Percentiles rank a stretch among this genome's conserved stretches.
phyloP scores from a whole-genome alignment of 2,797 vertebrate species.

The Helarctos malayanus region DNA sequence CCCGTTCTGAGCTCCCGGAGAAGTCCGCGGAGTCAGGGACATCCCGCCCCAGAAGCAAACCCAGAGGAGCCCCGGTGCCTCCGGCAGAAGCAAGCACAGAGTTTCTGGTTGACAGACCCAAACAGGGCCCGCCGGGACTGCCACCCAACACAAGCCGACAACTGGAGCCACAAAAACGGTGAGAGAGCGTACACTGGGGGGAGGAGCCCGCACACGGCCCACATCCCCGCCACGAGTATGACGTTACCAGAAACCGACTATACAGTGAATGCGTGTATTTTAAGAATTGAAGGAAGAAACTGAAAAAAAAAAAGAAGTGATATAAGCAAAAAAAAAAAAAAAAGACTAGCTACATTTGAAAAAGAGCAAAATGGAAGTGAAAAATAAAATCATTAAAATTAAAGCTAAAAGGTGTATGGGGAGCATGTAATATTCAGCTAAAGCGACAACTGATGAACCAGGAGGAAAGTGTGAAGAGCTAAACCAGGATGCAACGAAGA shows the following conservation, averaged over 20 bases:
- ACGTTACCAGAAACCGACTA: fast-evolving
- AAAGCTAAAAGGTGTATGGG: not conserved
- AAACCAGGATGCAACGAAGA: not conserved
- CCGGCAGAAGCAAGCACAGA: not conserved
- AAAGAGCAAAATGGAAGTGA: not conserved
- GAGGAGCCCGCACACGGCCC: not conserved
- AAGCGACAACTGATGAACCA: not conserved
- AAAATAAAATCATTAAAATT: not conserved
- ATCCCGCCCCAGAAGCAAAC: too few relatives aligned
- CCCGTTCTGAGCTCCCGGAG: not conserved
- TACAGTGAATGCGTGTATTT: not conserved
- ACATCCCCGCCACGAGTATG: fast-evolving
- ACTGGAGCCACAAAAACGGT: fast-evolving
- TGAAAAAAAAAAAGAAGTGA: not conserved
- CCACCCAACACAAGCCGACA: not conserved
- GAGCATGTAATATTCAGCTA: not conserved
- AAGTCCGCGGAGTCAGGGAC: not conserved
- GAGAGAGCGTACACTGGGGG: fast-evolving
- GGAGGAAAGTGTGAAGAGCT: not conserved
- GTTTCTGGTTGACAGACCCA: not conserved
- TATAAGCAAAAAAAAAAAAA: too few relatives aligned
- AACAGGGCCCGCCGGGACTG: not conserved
- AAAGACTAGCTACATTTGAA: not conserved
- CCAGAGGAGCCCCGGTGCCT: not conserved
- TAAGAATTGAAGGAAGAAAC: not conserved